Percentiles rank a stretch among this genome's conserved stretches.
Conservation (phyloP, 2,797 vertebrate genomes). For the Cryptoblepharus egeriae region DNA sequence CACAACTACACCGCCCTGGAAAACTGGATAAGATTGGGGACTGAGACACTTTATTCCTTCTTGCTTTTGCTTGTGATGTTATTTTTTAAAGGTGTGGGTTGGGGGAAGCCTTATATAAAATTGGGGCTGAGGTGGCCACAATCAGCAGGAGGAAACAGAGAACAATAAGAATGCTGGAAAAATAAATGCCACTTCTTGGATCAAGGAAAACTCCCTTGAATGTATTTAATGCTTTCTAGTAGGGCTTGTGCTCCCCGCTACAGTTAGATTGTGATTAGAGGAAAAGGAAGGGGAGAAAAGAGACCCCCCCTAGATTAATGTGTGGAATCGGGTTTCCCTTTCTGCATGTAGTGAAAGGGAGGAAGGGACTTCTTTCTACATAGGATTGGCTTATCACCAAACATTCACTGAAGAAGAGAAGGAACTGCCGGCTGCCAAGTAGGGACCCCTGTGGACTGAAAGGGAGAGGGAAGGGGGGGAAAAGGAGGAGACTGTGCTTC, state of each 20-base stretch:
- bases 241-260: conserved; percentile 37
- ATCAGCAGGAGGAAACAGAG: conserved; percentile 67
- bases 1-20: too few relatives aligned
- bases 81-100: conserved; percentile 36
- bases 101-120: conserved; percentile 16
- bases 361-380: conserved; percentile 53
- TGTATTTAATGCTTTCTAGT: conserved; percentile 37
- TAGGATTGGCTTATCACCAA: conserved; percentile 68
- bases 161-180: conserved; percentile 70
- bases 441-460: conserved; percentile 70
- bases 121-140: conserved; percentile 44
- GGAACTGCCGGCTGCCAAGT: conserved; percentile 58
- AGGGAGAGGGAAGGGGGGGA: conserved; percentile 41
- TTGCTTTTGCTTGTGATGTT: conserved; percentile 2
- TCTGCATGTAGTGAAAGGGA: conserved; percentile 15
- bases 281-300: not conserved
- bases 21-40: too few relatives aligned
- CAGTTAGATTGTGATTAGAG: conserved; percentile 39
- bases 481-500: conserved; percentile 36
- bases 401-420: conserved; percentile 58
- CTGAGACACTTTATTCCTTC: not conserved
- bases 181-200: conserved; percentile 68
- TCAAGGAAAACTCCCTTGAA: conserved; percentile 63
- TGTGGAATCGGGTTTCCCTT: conserved; percentile 57
- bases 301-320: conserved; percentile 45